Conservation (phyloP, 2,888 invertebrate genomes). For the Cosmia pyralina region DNA sequence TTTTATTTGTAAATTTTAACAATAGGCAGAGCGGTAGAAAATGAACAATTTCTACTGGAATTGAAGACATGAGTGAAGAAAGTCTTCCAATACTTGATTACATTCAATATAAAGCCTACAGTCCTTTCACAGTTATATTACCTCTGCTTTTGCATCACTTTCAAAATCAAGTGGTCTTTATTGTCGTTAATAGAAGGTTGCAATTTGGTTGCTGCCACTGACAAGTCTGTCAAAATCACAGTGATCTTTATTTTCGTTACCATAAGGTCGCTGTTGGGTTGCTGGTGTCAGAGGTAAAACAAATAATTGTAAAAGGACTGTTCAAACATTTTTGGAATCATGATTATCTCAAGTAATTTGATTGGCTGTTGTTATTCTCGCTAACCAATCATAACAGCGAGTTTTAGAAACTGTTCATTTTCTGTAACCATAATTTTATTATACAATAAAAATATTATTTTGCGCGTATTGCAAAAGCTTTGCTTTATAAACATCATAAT, state of each 20-base stretch:
- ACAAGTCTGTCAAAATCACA: neutral
- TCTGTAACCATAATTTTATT: conserved; percentile 31
- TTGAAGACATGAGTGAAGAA: neutral
- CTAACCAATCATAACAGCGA: neutral
- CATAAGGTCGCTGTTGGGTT: neutral
- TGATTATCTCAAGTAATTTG: neutral
- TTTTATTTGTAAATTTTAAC: conserved; percentile 20
- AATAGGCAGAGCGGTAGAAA: conserved; percentile 36
- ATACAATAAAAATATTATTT: conserved; percentile 63
- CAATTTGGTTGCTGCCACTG: neutral
- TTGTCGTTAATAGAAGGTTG: neutral
- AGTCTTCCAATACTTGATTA: neutral
- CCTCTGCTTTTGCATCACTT: neutral
- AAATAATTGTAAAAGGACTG: neutral
- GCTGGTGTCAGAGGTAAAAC: too few species aligned
- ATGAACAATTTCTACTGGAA: conserved; percentile 28
- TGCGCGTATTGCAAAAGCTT: conserved; percentile 57
- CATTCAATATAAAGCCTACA: neutral
- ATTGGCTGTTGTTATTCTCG: neutral
- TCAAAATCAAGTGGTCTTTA: neutral
- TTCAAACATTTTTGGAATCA: neutral
- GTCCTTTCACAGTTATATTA: neutral
- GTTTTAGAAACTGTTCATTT: conserved; percentile 36
- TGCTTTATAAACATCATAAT: conserved; percentile 39
- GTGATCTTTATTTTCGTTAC: neutral